These are phyloP conservation scores for Mamestra brassicae DNA, from an alignment of 2,888 invertebrate genomes.

Conservation along the genomic window DNA sequence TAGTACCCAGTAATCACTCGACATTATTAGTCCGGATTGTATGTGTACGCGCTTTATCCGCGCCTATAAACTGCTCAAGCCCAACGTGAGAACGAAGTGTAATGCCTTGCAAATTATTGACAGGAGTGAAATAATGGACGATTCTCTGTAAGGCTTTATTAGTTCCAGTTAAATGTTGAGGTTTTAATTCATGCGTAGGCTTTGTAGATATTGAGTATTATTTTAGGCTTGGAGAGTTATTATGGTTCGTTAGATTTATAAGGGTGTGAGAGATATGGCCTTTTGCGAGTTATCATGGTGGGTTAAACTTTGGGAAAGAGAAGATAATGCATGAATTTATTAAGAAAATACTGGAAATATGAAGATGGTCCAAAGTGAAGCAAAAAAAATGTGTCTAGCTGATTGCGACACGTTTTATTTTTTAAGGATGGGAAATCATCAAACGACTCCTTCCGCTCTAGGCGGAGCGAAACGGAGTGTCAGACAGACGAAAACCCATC, in stretches of 20 bases:
- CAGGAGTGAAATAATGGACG: slow-evolving; percentile 59
- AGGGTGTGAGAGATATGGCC: neutral
- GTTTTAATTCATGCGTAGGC: slow-evolving; percentile 62
- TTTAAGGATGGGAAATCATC: too few relatives aligned
- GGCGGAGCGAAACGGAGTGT: too few relatives aligned
- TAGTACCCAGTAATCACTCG: slow-evolving; percentile 44
- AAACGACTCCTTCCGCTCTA: too few relatives aligned
- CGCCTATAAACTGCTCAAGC: slow-evolving; percentile 45
- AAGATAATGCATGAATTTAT: neutral
- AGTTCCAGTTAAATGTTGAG: slow-evolving; percentile 54
- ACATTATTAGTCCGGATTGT: slow-evolving; percentile 52
- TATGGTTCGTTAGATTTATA: slow-evolving; percentile 15
- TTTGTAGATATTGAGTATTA: slow-evolving; percentile 44
- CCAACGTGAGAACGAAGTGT: slow-evolving; percentile 52
- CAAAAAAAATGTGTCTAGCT: neutral
- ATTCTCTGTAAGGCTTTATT: slow-evolving; percentile 57
- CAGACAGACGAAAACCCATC: too few relatives aligned
- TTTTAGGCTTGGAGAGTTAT: slow-evolving; percentile 34
- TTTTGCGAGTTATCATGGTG: neutral
- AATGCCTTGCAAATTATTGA: slow-evolving; percentile 64
- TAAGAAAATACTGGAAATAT: neutral
- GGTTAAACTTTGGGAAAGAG: neutral
- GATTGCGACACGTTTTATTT: neutral
- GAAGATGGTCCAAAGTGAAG: neutral
- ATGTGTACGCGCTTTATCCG: slow-evolving; percentile 57